These are phyloP conservation scores for Athene cunicularia DNA, from an alignment of 2,113 vertebrate species.

Conservation along the genomic window DNA sequence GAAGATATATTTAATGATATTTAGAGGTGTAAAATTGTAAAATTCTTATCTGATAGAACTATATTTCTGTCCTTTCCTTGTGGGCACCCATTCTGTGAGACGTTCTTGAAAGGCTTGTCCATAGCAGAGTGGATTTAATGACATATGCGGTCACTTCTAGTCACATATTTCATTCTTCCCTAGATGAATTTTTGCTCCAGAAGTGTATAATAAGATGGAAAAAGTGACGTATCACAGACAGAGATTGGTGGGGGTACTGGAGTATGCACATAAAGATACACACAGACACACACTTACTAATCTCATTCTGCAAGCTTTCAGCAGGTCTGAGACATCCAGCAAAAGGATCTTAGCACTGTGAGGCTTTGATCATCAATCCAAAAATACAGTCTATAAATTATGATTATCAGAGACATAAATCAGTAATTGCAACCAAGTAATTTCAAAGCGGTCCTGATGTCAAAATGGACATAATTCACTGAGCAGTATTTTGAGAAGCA, in stretches of 20 bases:
- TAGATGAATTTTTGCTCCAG: not conserved
- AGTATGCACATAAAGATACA: not conserved
- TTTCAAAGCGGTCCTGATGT: not conserved
- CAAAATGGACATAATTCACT: not conserved
- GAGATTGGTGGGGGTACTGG: not conserved
- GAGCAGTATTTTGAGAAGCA: not conserved
- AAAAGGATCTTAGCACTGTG: not conserved
- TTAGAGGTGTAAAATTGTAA: not conserved
- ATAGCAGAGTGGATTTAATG: not conserved
- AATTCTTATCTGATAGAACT: not conserved
- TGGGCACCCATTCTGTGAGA: not conserved
- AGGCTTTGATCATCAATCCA: not conserved
- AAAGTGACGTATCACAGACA: not conserved
- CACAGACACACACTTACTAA: not conserved
- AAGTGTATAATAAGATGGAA: not conserved
- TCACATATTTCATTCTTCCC: not conserved
- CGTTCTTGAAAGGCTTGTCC: not conserved
- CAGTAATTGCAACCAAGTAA: not conserved
- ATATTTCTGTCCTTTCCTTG: not conserved
- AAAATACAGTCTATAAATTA: not conserved
- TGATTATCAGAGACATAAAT: not conserved
- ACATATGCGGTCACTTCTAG: not conserved
- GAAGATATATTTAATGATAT: not conserved
- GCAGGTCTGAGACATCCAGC: not conserved
- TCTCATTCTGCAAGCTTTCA: not conserved